Evolutionary conservation across 2,888 invertebrate genomes (phyloP).

Genomic region (Ecliptopera silaceata): DNA sequence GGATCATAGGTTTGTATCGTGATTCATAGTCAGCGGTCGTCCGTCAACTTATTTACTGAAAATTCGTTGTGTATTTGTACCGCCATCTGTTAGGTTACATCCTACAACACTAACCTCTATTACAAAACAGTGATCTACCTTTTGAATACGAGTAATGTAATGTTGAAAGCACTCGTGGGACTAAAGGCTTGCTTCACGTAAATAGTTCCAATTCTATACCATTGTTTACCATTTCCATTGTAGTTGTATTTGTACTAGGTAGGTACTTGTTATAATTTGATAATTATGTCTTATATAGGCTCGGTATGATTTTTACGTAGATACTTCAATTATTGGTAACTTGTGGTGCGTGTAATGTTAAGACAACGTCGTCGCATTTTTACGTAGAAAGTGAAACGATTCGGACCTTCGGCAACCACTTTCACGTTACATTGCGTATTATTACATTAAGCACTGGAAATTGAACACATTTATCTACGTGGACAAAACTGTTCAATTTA

Average conservation of each 20-base stretch:
- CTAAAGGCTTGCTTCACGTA: conserved; percentile 53
- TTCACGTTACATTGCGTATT: conserved; percentile 50
- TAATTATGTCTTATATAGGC: conserved; percentile 1
- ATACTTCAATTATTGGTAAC: not conserved
- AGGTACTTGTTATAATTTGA: too few relatives aligned
- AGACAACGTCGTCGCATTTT: conserved; percentile 65
- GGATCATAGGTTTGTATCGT: too few relatives aligned
- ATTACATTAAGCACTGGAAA: conserved; percentile 9
- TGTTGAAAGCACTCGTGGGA: conserved; percentile 73
- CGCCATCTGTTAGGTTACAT: too few relatives aligned
- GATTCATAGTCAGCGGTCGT: too few relatives aligned
- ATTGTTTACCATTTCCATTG: conserved; percentile 51
- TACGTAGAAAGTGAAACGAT: conserved; percentile 72
- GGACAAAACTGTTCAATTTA: too few relatives aligned
- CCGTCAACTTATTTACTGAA: too few relatives aligned
- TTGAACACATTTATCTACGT: too few relatives aligned
- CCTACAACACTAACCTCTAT: not conserved
- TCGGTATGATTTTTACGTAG: not conserved
- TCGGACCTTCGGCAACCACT: conserved; percentile 58
- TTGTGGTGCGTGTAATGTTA: conserved; percentile 35
- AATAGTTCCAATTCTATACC: conserved; percentile 54
- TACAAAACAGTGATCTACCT: conserved; percentile 20
- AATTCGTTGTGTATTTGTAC: too few relatives aligned
- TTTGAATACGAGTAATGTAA: conserved; percentile 14
- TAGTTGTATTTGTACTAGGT: conserved; percentile 27